These are phyloP conservation scores for Bufotes viridis DNA, from an alignment of 2,797 vertebrate genomes.

Conservation along the genomic window DNA sequence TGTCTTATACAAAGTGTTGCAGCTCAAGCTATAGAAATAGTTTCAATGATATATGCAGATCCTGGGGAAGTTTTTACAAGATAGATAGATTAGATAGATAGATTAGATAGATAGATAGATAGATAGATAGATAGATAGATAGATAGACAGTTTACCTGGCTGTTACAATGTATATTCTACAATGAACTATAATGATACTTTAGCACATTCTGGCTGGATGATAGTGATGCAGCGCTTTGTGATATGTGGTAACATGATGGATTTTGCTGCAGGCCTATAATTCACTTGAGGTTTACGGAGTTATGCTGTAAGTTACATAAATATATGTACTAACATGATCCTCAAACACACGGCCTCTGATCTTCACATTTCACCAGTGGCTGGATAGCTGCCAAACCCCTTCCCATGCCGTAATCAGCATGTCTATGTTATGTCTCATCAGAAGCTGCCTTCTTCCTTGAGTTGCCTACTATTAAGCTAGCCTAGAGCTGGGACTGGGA, in stretches of 20 bases:
- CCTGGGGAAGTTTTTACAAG: too few relatives aligned
- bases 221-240: constrained; percentile 5
- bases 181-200: background rate
- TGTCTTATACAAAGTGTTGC: background rate
- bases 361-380: background rate
- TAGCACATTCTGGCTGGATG: background rate
- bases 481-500: background rate
- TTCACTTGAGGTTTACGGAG: background rate
- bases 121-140: too few relatives aligned
- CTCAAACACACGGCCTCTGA: background rate
- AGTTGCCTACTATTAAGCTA: background rate
- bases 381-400: background rate
- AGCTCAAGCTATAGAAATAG: too few relatives aligned
- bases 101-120: too few relatives aligned
- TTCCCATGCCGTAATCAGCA: background rate
- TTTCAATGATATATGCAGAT: too few relatives aligned
- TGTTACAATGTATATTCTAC: background rate
- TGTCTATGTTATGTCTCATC: constrained; percentile 14
- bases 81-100: too few relatives aligned
- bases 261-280: constrained; percentile 7
- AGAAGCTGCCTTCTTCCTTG: background rate
- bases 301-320: background rate
- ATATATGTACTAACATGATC: constrained; percentile 13
- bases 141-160: background rate
- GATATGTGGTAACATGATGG: background rate